Percentiles rank a stretch among this genome's conserved stretches.
phyloP scores from a whole-genome alignment of 2,797 vertebrate genomes.

The Philypnodon macrostomus region DNA sequence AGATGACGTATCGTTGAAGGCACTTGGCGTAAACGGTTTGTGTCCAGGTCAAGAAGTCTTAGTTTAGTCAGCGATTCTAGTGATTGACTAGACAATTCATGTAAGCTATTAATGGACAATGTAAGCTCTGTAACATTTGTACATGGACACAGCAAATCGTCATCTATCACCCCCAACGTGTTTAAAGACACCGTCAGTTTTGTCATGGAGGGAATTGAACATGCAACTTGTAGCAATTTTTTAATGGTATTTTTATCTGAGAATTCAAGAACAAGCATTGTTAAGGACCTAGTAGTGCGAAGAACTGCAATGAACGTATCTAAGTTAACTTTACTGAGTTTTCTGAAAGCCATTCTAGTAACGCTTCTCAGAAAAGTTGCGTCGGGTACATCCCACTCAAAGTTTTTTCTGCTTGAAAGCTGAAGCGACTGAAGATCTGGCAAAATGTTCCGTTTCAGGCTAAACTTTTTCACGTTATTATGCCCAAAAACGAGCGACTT shows the following conservation, averaged over 20 bases:
- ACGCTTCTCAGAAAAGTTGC: slow-evolving; percentile 8
- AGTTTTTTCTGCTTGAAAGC: background rate
- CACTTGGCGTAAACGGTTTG: background rate
- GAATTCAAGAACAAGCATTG: fast-evolving
- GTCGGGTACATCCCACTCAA: slow-evolving; percentile 9
- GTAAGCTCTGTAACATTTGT: background rate
- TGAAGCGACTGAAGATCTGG: background rate
- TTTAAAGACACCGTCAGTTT: background rate
- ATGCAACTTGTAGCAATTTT: slow-evolving; percentile 11
- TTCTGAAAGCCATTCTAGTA: background rate
- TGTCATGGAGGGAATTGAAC: slow-evolving; percentile 12
- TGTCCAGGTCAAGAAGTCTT: background rate
- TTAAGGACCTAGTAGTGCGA: background rate
- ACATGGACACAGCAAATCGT: slow-evolving; percentile 1
- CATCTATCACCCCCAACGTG: background rate
- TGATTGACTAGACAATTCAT: background rate
- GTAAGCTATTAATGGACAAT: background rate
- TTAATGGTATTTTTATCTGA: background rate
- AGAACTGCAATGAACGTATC: background rate
- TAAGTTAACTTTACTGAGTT: background rate
- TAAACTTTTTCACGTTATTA: slow-evolving; percentile 6
- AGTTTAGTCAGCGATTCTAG: slow-evolving; percentile 11
- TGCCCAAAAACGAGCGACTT: background rate
- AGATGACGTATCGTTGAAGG: background rate
- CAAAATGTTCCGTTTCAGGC: slow-evolving; percentile 6